Evolutionary conservation across 2,113 vertebrate species (phyloP).

Genomic region (Solea solea): DNA sequence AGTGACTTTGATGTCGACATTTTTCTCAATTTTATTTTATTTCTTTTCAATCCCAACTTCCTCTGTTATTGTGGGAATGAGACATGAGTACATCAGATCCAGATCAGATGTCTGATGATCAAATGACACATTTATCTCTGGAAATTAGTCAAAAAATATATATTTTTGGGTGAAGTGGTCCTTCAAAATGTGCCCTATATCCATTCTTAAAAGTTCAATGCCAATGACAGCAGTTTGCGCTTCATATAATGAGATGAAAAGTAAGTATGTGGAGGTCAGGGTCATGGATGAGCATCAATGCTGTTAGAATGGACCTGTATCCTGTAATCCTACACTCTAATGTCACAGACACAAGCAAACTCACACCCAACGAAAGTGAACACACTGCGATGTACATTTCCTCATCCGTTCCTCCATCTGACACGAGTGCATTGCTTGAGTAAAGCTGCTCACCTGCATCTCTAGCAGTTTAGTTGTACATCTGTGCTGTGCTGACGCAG

Average conservation of each 20-base stretch:
- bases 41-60: too few species aligned
- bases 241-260: background rate
- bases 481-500: background rate
- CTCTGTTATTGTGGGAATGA: too few species aligned
- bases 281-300: background rate
- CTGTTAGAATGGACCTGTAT: too few species aligned
- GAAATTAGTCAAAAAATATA: too few species aligned
- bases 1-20: too few species aligned
- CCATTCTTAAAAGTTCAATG: background rate
- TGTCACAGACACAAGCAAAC: background rate
- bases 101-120: too few species aligned
- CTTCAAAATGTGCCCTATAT: background rate
- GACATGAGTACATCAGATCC: too few species aligned
- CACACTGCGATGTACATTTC: slow-evolving; percentile 34
- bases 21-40: too few species aligned
- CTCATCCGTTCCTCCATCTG: too few species aligned
- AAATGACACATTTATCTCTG: too few species aligned
- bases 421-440: slow-evolving; percentile 36
- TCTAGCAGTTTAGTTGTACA: slow-evolving; percentile 1
- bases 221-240: background rate
- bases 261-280: background rate
- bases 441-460: slow-evolving; percentile 44
- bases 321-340: too few species aligned
- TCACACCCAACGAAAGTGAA: slow-evolving; percentile 5
- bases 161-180: too few species aligned